Conservation (phyloP, 2,113 vertebrate species). For the Petrocephalus zakoni region DNA sequence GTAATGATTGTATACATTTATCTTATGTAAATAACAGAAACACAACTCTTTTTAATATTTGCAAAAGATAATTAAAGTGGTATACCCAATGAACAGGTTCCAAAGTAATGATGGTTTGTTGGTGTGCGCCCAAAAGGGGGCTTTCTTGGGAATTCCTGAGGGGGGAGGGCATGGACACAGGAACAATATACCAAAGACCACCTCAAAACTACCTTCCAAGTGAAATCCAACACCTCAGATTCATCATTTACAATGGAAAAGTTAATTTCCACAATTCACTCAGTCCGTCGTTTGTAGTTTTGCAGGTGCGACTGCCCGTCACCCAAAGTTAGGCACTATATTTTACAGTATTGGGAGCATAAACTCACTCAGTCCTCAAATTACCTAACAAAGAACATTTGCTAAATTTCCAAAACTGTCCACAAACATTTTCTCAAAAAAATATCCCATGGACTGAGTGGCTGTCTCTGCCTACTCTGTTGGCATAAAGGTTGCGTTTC, state of each 20-base stretch:
- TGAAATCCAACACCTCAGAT: background rate
- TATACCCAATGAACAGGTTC: background rate
- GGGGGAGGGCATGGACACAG: background rate
- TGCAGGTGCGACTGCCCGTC: too few species aligned
- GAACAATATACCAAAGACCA: background rate
- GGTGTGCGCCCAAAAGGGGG: background rate
- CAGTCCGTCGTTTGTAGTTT: too few species aligned
- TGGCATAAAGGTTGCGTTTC: background rate
- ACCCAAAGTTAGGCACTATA: too few species aligned
- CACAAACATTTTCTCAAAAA: too few species aligned
- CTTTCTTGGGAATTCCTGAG: background rate
- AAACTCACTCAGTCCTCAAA: too few species aligned
- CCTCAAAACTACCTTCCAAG: background rate
- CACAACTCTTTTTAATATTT: background rate
- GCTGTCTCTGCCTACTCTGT: background rate
- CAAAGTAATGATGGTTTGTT: background rate
- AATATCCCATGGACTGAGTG: background rate
- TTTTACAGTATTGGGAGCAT: too few species aligned
- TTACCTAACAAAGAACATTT: too few species aligned
- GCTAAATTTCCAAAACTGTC: too few species aligned
- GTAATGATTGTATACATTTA: background rate
- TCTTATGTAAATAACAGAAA: background rate
- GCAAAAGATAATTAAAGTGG: background rate
- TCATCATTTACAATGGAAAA: background rate
- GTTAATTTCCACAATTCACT: too few species aligned